A percentile compares a stretch with the other conserved stretches of the same genome.
Evolutionary conservation across 2,888 invertebrate genomes (phyloP).

Genomic region (Pocota personata): DNA sequence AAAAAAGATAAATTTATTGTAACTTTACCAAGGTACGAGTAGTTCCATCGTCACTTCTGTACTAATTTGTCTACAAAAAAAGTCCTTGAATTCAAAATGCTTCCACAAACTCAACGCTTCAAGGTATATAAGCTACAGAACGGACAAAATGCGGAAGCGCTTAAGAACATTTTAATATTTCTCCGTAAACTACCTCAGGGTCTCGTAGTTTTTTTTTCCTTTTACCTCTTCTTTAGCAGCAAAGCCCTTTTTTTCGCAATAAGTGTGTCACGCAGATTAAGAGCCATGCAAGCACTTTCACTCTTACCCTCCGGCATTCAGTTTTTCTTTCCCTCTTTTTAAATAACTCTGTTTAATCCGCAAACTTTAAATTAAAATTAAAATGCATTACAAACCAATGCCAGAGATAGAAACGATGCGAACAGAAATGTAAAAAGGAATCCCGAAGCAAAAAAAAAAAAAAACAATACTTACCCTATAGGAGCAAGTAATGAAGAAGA

Average conservation of each 20-base stretch:
- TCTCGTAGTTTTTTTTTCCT: background rate
- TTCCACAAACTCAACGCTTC: conserved; percentile 4
- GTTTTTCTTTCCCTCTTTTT: conserved; percentile 20
- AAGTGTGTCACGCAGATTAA: conserved; percentile 53
- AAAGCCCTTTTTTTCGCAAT: conserved; percentile 9
- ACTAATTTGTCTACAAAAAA: conserved; percentile 33
- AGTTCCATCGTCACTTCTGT: background rate
- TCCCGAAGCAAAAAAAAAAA: background rate
- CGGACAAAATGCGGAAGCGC: conserved; percentile 11
- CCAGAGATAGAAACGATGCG: background rate
- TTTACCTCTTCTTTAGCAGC: background rate
- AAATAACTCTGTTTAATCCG: conserved; percentile 48
- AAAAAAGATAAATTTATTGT: background rate
- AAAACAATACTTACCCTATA: background rate
- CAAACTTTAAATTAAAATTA: conserved; percentile 60
- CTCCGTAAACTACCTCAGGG: conserved; percentile 26
- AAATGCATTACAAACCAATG: conserved; percentile 51
- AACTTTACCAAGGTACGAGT: background rate
- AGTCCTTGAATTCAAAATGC: conserved; percentile 25
- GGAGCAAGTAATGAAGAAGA: no score
- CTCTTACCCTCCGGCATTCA: background rate
- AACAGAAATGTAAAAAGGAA: background rate
- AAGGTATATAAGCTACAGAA: background rate
- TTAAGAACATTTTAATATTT: conserved; percentile 52
- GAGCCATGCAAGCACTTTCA: conserved; percentile 62